A percentile compares a stretch with the other conserved stretches of the same genome.
Conservation (phyloP, 2,797 vertebrate species). For the Prunella strophiata region DNA sequence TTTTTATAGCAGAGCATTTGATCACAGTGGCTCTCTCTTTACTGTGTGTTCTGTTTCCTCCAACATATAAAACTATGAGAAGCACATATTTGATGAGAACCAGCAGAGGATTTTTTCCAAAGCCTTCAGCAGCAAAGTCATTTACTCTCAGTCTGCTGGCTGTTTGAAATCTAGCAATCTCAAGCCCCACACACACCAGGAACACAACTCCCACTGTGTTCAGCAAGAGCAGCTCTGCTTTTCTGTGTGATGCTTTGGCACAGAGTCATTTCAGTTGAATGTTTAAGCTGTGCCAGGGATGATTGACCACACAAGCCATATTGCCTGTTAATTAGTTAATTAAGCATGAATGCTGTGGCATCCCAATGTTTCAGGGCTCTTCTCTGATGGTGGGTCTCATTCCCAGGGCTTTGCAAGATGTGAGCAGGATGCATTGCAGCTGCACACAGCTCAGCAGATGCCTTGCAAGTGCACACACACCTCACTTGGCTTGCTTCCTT, state of each 20-base stretch:
- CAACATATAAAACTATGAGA: not conserved
- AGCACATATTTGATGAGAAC: not conserved
- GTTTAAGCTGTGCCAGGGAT: not conserved
- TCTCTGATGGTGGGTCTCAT: not conserved
- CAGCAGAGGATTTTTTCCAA: not conserved
- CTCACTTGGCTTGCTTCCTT: not conserved
- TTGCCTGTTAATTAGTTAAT: not conserved
- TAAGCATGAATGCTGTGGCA: not conserved
- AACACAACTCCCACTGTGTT: not conserved
- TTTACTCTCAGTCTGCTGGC: not conserved
- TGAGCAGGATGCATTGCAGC: not conserved
- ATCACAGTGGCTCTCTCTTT: not conserved
- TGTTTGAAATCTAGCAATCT: not conserved
- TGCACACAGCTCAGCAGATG: not conserved
- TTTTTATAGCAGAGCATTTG: not conserved
- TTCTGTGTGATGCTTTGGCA: not conserved
- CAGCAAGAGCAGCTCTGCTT: not conserved
- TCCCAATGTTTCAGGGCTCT: not conserved
- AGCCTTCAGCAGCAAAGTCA: not conserved
- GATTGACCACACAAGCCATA: not conserved
- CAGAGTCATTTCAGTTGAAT: not conserved
- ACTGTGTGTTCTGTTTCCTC: not conserved
- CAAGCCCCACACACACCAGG: not conserved
- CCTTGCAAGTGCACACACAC: accelerated
- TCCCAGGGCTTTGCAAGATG: not conserved